These are phyloP conservation scores for Halcyon badia DNA, from an alignment of 2,797 vertebrate genomes.

Conservation along the genomic window DNA sequence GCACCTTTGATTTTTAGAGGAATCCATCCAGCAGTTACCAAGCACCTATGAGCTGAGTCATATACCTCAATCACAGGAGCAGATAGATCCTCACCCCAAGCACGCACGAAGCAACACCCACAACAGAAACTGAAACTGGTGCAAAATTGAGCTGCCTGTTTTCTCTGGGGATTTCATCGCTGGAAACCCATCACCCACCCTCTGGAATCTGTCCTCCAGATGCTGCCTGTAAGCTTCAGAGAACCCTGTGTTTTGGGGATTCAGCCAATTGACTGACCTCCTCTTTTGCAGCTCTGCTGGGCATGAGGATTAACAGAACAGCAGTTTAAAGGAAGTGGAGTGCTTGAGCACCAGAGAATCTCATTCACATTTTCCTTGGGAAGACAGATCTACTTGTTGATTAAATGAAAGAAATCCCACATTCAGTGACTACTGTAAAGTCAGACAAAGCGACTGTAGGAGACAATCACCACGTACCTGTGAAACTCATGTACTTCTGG, in stretches of 20 bases:
- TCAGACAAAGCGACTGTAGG: rapidly evolving
- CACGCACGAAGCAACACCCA: neutral
- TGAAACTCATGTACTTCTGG: conserved; percentile 99
- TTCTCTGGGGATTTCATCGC: neutral
- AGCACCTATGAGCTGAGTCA: rapidly evolving
- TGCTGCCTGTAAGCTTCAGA: neutral
- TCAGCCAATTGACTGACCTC: neutral
- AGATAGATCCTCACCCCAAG: neutral
- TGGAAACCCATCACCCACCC: neutral
- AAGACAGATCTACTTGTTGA: neutral
- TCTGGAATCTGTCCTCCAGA: neutral
- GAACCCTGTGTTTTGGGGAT: neutral
- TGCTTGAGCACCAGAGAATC: neutral
- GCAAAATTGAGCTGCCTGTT: neutral
- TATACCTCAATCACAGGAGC: neutral
- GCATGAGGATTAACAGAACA: neutral
- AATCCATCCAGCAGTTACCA: neutral
- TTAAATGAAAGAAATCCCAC: neutral
- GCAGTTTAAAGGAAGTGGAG: neutral
- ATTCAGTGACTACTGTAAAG: rapidly evolving
- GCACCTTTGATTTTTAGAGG: neutral
- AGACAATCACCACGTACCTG: conserved; percentile 78
- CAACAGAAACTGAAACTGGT: neutral
- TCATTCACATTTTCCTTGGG: neutral
- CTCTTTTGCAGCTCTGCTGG: neutral